Evolutionary conservation across 2,797 vertebrate genomes (phyloP), one percentile per base, ranked within the genome.

Genomic region (Danio aesculapii): DNA sequence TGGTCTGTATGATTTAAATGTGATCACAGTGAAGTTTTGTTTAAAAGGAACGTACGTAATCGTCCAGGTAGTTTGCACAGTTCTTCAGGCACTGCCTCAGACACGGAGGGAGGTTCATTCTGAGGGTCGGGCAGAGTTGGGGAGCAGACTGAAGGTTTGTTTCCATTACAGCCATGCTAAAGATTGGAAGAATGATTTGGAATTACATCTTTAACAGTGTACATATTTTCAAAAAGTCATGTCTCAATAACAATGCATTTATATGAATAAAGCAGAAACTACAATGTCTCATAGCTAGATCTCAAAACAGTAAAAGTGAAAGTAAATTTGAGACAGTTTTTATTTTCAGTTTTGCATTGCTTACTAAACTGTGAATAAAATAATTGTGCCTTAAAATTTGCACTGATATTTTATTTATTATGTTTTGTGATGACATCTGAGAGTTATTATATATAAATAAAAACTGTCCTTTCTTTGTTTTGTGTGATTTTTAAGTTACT

Each of bases 21-120:
- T 55, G 5, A 43, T 13, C 19, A 11, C 58, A 30, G 19, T 12
- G 12, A 10, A 6, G 21, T 6, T 12, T n/a, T 6, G 30, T 39
- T n/a, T 4, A 47, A 17, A 44, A 17, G 53, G 49, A 53, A 75
- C 83, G 12, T 87, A 97, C 95, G 91, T 76, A 97, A 92, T 68
- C 93, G 90, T 89, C 96, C 96, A 9, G 96, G 97, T 58, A 97
- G 92, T 80, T 88, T 93, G 92, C 95, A 96, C 85, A 95, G 86
- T 2, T 94, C 93, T 2, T 91, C 93, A 39, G 90, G 82, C 6
- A 75, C 16, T 61, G 82, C 12, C 44, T 87, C 59, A 6, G 79
- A 86, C 52, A 88, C 0, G 0, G 53, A 68, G 71, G 62, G 8
- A 16, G 70, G 44, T 11, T 59, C 55, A 47, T 82, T 78, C 47